Percentiles rank a stretch among this genome's conserved stretches.
Evolutionary conservation across 2,113 vertebrate species (phyloP).

Genomic region (Zapus hudsonius): DNA sequence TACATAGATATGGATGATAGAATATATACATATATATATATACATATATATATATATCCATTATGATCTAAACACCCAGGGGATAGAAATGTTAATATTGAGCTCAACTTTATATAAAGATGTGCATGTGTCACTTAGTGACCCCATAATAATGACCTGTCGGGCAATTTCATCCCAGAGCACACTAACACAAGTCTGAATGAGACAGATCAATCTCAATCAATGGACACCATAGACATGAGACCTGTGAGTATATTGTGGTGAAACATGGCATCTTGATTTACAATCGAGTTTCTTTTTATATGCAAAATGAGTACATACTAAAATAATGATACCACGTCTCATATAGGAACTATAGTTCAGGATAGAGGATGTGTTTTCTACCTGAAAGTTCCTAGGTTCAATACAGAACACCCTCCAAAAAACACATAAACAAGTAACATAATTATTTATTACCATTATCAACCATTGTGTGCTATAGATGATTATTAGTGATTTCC

Average conservation of each 20-base stretch:
- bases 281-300: background rate
- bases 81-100: background rate
- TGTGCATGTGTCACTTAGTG: background rate
- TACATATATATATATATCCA: background rate
- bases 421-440: background rate
- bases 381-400: background rate
- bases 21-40: background rate
- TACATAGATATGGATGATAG: no score
- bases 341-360: background rate
- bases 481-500: background rate
- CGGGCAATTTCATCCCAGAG: background rate
- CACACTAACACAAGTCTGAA: no score
- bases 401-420: background rate
- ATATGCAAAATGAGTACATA: background rate
- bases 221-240: background rate
- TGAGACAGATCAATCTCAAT: background rate
- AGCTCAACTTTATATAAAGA: constrained; percentile 33
- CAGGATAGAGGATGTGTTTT: background rate
- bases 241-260: no score
- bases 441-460: no score
- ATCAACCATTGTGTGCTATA: background rate
- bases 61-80: background rate
- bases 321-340: background rate
- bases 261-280: background rate
- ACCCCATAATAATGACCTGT: background rate